Evolutionary conservation across 1,140 invertebrate genomes (phyloP), one percentile per base, ranked within the genome.

Genomic region (Ephestia elutella): DNA sequence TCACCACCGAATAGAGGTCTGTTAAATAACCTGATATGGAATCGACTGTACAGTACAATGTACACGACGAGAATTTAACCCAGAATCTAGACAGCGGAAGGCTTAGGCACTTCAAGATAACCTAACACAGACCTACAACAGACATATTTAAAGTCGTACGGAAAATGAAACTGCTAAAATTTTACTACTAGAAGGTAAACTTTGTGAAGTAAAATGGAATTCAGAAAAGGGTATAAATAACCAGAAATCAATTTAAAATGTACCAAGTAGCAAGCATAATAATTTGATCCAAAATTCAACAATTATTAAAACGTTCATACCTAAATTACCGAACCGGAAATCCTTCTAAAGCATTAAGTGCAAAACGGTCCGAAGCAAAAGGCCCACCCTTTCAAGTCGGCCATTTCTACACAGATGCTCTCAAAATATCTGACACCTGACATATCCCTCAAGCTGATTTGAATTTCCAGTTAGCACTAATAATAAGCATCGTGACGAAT

Each of bases 401-500:
- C 13, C 38, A 5, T 2, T 44, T 17, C 5, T 44, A 15, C 38
- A 13, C 38, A 44, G 38, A 44, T 44, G 38, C n/a, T 44, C 38
- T 44, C 0, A 15, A 44, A 44, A 44, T 44, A 44, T 44, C 38
- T 44, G 38, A 44, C 38, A 44, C 38, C 38, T 44, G 38, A 44
- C 38, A 44, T 44, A 44, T 44, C 15, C 38, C 38, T 44, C 13
- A 15, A 44, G n/a, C 38, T 44, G 38, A 44, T 44, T 44, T 44
- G 38, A n/a, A 15, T 44, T 38, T 44, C 38, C 38, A 44, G 38
- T 44, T 44, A 44, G 38, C 38, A 44, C 38, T 44, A 44, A 44
- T 44, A 44, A 44, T 44, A 44, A 2, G 13, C 38, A 44, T 44
- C 38, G 38, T 44, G 38, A 44, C 38, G 38, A 44, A 44, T 44